These are phyloP conservation scores for Apoda limacodes DNA, from an alignment of 2,888 invertebrate genomes.

Conservation along the genomic window DNA sequence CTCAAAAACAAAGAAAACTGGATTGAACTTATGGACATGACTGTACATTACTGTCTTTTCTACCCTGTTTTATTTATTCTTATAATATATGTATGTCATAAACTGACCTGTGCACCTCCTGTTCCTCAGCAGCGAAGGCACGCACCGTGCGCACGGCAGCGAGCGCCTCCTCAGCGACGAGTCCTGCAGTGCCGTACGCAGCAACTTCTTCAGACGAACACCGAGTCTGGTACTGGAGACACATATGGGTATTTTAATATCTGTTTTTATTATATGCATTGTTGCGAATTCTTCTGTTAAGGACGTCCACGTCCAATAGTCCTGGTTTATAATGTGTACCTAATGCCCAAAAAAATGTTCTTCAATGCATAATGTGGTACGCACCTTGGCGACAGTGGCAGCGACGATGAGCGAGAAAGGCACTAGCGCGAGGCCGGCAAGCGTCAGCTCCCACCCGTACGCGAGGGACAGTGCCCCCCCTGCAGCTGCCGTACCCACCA, in stretches of 20 bases:
- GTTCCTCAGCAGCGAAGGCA: conserved; percentile 78
- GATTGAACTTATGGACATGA: too few relatives aligned
- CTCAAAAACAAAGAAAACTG: too few relatives aligned
- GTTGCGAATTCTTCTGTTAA: too few relatives aligned
- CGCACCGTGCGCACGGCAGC: conserved; percentile 77
- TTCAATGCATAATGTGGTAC: not conserved
- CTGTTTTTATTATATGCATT: too few relatives aligned
- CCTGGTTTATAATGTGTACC: not conserved
- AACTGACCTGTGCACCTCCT: conserved; percentile 71
- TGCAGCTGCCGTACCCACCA: conserved; percentile 75
- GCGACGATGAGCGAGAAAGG: conserved; percentile 80
- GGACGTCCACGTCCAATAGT: not conserved
- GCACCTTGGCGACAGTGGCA: conserved; percentile 78
- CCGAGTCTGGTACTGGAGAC: conserved; percentile 68
- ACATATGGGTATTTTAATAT: too few relatives aligned
- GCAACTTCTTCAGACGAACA: conserved; percentile 71
- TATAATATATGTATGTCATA: too few relatives aligned
- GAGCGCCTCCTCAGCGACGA: conserved; percentile 80
- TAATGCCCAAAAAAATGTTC: too few relatives aligned
- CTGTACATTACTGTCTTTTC: too few relatives aligned
- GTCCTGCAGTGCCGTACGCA: conserved; percentile 79
- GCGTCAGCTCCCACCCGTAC: conserved; percentile 86
- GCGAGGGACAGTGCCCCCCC: conserved; percentile 77
- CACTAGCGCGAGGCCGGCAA: conserved; percentile 80
- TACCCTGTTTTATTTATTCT: too few relatives aligned